A percentile compares a stretch with the other conserved stretches of the same genome.
These are phyloP conservation scores for Taurulus bubalis DNA, from an alignment of 2,113 vertebrate genomes.

Conservation along the genomic window DNA sequence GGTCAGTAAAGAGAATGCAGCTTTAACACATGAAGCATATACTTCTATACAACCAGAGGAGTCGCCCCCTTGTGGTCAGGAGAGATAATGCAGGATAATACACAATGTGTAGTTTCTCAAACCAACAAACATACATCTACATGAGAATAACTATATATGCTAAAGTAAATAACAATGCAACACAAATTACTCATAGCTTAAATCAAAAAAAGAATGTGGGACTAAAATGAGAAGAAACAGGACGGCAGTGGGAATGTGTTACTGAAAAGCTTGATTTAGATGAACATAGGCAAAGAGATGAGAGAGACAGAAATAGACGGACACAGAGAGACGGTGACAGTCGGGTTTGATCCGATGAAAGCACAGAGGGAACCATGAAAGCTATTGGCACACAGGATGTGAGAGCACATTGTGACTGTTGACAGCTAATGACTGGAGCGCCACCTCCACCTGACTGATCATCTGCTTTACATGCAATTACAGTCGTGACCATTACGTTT, in stretches of 20 bases:
- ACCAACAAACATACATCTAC: background rate
- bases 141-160: background rate
- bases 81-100: background rate
- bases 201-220: background rate
- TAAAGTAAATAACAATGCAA: background rate
- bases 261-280: background rate
- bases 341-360: background rate
- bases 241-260: background rate
- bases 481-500: background rate
- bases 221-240: background rate
- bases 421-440: slow-evolving; percentile 2
- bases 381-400: slow-evolving; percentile 1
- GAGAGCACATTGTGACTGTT: background rate
- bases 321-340: background rate
- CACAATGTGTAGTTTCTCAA: background rate
- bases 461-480: background rate
- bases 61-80: too few relatives aligned
- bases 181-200: background rate
- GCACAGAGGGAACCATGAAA: slow-evolving; percentile 1
- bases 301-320: background rate
- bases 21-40: too few relatives aligned
- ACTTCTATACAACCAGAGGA: too few relatives aligned
- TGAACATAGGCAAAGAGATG: slow-evolving; percentile 2
- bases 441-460: slow-evolving; percentile 3
- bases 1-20: too few relatives aligned